Evolutionary conservation across 2,797 vertebrate species (phyloP).

Genomic region (Myoxocephalus aenaeus): DNA sequence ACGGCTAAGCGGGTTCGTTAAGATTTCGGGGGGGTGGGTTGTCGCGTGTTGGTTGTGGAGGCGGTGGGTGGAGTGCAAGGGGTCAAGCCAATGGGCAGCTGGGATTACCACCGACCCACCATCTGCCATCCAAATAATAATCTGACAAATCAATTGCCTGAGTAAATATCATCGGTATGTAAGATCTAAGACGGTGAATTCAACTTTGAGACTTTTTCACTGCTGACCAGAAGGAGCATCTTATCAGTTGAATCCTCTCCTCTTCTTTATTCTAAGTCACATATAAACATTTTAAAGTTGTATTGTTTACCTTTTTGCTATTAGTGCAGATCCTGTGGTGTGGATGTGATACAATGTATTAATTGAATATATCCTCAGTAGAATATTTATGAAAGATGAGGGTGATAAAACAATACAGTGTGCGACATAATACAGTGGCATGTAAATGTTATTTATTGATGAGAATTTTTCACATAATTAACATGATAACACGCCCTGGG

Average conservation of each 20-base stretch:
- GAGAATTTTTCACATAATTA: no score
- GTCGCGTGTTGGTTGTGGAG: slow-evolving; percentile 40
- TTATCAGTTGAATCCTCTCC: background rate
- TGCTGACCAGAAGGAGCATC: background rate
- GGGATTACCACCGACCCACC: slow-evolving; percentile 86
- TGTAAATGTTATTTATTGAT: no score
- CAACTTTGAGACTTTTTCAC: slow-evolving; percentile 14
- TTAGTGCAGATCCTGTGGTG: no score
- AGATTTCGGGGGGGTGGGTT: slow-evolving; percentile 27
- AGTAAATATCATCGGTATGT: slow-evolving; percentile 77
- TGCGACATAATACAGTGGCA: no score
- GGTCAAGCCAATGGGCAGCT: slow-evolving; percentile 70
- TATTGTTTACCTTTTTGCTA: no score
- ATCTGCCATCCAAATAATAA: slow-evolving; percentile 84
- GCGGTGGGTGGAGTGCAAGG: slow-evolving; percentile 70
- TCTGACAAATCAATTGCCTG: slow-evolving; percentile 83
- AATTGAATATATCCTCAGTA: background rate
- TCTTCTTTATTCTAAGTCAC: background rate
- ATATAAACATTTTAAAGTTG: background rate
- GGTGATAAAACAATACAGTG: no score
- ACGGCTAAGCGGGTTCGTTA: slow-evolving; percentile 61
- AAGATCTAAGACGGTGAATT: slow-evolving; percentile 44
- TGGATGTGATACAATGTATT: background rate
- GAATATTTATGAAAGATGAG: background rate
- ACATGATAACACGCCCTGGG: no score